Evolutionary conservation across 1,140 invertebrate genomes (phyloP).

Genomic region (Medauroidea extradentata): DNA sequence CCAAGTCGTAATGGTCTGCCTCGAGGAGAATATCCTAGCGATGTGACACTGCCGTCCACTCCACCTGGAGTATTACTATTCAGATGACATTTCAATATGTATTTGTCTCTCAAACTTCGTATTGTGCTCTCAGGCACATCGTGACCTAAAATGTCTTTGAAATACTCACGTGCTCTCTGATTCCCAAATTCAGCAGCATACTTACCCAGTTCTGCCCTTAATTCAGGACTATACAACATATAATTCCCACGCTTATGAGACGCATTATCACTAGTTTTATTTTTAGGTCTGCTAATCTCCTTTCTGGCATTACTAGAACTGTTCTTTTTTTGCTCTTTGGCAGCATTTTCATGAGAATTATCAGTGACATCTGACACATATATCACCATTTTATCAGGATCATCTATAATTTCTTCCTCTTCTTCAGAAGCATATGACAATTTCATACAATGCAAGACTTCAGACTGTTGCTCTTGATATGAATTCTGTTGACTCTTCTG

Average conservation of each 20-base stretch:
- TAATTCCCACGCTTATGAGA: slow-evolving; percentile 22
- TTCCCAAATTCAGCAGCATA: slow-evolving; percentile 42
- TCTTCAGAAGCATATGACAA: no score
- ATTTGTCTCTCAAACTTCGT: slow-evolving; percentile 39
- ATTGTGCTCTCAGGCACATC: slow-evolving; percentile 43
- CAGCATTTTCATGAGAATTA: neutral
- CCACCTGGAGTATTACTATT: neutral
- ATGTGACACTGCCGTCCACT: slow-evolving; percentile 26
- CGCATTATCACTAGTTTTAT: neutral
- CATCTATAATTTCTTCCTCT: slow-evolving; percentile 3
- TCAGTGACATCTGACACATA: no score
- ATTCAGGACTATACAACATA: slow-evolving; percentile 39
- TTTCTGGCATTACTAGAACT: neutral
- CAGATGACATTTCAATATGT: slow-evolving; percentile 32
- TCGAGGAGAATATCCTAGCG: slow-evolving; percentile 36
- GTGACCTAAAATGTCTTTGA: slow-evolving; percentile 32
- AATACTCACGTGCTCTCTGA: slow-evolving; percentile 36
- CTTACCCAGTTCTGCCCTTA: slow-evolving; percentile 40
- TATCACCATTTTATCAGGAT: neutral
- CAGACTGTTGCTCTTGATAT: no score
- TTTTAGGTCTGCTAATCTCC: neutral
- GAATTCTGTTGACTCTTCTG: no score
- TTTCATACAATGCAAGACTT: no score
- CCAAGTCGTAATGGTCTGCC: slow-evolving; percentile 40
- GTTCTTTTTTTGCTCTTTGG: neutral